Evolutionary conservation across 2,888 invertebrate genomes (phyloP).

Genomic region (Phlogophora meticulosa): DNA sequence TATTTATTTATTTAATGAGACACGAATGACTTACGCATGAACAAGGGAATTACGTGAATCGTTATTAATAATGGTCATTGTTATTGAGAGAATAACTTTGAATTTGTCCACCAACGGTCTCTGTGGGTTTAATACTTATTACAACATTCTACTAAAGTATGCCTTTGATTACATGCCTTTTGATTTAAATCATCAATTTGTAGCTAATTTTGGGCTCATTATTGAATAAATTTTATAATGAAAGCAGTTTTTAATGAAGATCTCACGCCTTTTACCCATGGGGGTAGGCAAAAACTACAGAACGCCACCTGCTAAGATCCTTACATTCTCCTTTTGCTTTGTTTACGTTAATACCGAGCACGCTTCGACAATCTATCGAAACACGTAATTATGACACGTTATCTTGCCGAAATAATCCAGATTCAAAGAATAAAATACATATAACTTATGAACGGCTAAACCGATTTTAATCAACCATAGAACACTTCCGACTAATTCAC

Average conservation of each 20-base stretch:
- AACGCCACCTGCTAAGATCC: no score
- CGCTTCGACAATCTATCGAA: no score
- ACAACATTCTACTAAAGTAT: constrained; percentile 17
- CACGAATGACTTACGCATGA: background rate
- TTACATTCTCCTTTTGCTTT: no score
- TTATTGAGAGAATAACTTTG: constrained; percentile 29
- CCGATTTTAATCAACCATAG: no score
- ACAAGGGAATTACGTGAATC: constrained; percentile 8
- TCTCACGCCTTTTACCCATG: no score
- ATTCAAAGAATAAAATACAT: no score
- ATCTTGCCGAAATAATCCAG: no score
- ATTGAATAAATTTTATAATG: constrained; percentile 4
- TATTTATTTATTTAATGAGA: constrained; percentile 4
- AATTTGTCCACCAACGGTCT: constrained; percentile 14
- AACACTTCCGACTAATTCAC: no score
- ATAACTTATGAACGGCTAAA: no score
- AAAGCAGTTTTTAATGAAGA: background rate
- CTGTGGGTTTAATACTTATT: constrained; percentile 21
- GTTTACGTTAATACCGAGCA: no score
- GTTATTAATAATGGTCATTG: constrained; percentile 35
- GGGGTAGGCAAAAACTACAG: no score
- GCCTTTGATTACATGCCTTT: constrained; percentile 7
- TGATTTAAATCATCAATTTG: constrained; percentile 8
- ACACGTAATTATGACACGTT: no score
- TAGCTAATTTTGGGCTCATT: constrained; percentile 2